These are phyloP conservation scores for Aphis craccivora DNA, from an alignment of 1,140 invertebrate genomes.

Conservation along the genomic window DNA sequence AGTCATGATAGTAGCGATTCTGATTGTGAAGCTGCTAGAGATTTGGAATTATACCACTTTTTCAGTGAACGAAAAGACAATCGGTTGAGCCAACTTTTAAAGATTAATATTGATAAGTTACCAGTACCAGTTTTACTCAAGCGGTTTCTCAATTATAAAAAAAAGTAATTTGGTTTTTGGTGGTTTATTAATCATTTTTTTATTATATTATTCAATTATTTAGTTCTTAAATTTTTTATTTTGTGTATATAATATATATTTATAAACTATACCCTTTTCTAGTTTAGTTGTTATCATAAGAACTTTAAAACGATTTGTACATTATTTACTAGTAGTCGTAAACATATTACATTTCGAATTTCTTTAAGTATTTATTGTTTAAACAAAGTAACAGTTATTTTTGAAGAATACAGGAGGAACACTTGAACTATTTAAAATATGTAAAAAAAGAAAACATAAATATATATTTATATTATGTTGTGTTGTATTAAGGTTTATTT, in stretches of 20 bases:
- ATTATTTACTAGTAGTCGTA: neutral
- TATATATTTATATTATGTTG: neutral
- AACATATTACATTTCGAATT: neutral
- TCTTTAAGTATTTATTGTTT: neutral
- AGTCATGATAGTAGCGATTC: neutral
- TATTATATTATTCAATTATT: neutral
- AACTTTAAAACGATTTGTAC: neutral
- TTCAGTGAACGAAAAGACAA: neutral
- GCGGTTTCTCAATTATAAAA: neutral
- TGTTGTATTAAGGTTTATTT: neutral
- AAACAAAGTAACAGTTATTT: neutral
- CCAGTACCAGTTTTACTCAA: constrained; percentile 6
- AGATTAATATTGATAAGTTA: constrained; percentile 18
- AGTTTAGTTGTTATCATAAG: neutral
- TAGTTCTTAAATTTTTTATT: neutral
- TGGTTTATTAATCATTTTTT: neutral
- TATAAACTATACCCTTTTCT: neutral
- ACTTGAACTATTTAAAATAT: neutral
- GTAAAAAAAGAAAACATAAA: neutral
- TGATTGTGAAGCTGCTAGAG: neutral
- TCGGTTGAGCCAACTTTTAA: constrained; percentile 7
- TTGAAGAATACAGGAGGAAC: neutral
- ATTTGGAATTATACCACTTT: neutral
- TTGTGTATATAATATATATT: neutral
- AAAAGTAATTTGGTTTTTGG: neutral